Percentiles rank a stretch among this genome's conserved stretches.
Conservation (phyloP, 2,113 vertebrate genomes). For the Pelmatolapia mariae region DNA sequence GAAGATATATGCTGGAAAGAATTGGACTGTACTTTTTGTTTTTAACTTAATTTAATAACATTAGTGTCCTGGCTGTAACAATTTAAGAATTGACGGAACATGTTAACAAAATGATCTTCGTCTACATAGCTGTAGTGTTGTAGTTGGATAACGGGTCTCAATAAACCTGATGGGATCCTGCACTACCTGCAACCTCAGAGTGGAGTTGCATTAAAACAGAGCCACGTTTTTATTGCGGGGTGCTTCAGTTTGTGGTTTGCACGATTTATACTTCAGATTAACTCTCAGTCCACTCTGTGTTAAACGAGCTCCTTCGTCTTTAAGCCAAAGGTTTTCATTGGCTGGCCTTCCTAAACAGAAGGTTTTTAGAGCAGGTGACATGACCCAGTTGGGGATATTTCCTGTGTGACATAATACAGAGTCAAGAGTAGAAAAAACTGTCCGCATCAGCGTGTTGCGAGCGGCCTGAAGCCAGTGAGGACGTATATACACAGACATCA, state of each 20-base stretch:
- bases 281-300: neutral
- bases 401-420: neutral
- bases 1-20: neutral
- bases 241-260: neutral
- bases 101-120: neutral
- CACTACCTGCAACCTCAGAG: neutral
- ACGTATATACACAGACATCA: neutral
- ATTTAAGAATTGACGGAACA: neutral
- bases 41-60: neutral
- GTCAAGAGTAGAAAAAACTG: neutral
- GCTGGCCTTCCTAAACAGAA: neutral
- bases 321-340: neutral
- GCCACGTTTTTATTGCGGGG: neutral
- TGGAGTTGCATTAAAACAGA: neutral
- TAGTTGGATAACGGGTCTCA: neutral
- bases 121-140: neutral
- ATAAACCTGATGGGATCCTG: neutral
- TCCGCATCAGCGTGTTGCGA: neutral
- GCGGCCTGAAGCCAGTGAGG: neutral
- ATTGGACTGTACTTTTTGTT: neutral
- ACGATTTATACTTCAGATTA: neutral
- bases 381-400: neutral
- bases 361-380: neutral
- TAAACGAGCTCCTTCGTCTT: neutral
- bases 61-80: neutral